Percentiles rank a stretch among this genome's conserved stretches.
Evolutionary conservation across 1,140 invertebrate species (phyloP).

Genomic region (Cydia amplana): DNA sequence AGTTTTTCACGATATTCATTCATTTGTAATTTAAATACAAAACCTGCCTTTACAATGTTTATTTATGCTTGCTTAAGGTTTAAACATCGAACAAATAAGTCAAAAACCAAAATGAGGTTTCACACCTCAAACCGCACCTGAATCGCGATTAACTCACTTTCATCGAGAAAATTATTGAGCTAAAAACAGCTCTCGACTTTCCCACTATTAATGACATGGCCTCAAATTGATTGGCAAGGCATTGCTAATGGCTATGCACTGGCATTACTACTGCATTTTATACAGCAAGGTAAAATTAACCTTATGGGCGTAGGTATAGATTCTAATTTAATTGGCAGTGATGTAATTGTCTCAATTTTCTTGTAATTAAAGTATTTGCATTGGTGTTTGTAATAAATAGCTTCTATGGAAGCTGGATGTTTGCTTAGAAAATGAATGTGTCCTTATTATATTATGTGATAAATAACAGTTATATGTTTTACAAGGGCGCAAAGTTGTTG

Average conservation of each 20-base stretch:
- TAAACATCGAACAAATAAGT: neutral
- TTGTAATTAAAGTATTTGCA: neutral
- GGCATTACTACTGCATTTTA: neutral
- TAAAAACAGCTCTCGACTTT: neutral
- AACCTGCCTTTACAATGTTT: too few species aligned
- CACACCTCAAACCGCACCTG: neutral
- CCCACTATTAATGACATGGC: constrained; percentile 3
- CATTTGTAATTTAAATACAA: too few species aligned
- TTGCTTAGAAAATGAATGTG: too few species aligned
- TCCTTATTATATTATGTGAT: too few species aligned
- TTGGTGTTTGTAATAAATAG: neutral
- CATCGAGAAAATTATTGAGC: constrained; percentile 4
- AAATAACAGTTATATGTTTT: too few species aligned
- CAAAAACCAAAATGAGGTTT: neutral
- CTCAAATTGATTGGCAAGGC: neutral
- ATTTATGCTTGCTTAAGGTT: neutral
- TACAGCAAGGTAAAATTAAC: neutral
- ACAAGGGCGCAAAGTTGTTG: too few species aligned
- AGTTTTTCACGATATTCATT: too few species aligned
- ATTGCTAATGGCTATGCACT: constrained; percentile 1
- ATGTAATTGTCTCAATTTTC: neutral
- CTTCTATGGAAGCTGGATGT: neutral
- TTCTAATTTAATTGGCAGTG: neutral
- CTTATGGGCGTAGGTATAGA: neutral
- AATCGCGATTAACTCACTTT: constrained; percentile 11